Evolutionary conservation across 2,113 vertebrate species (phyloP), one percentile per base, ranked within the genome.

Genomic region (Xiphophorus couchianus): DNA sequence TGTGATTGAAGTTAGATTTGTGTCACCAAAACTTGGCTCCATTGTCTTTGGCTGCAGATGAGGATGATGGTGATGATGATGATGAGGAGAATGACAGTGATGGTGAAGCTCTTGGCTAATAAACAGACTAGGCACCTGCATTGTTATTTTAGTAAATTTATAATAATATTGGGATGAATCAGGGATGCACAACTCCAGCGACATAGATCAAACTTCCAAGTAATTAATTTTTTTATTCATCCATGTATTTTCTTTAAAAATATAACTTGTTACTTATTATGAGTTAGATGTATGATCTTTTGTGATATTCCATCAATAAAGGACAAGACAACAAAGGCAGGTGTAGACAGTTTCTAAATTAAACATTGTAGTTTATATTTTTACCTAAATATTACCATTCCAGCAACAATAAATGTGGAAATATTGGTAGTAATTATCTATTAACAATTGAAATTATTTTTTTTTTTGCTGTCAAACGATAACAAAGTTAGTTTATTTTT

Each of bases 101-200:
- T 84, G 82, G 77, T 89, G 96, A 89, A 86, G 91, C 86, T 92
- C 81, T 78, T 88, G 84, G 86, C 80, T 84, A 35, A 82, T 95
- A 90, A 89, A 92, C 93, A 94, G 76, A 78, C 94, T 94, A 98
- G 97, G 95, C 96, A 97, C 97, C 97, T 99, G 97, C 97, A 98
- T 99, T 98, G 72, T 84, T 78, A 72, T 74, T 48, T 76, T 63
- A 84, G 44, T 27, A 58, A 17, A 70, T 11, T 76, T 28, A 63
- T 28, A 67, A 77, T 10, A 75, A 79, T 80, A 61, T 60, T 62
- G 22, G 62, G 66, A 73, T 31, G 22, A 42, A 51, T 54, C 76
- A 82, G 63, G 68, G 84, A 84, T 84, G 86, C 87, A 91, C 84
- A 91, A 84, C 85, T 90, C 85, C 74, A 82, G 22, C 0, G 5